Conservation (phyloP, 1,140 invertebrate genomes). For the Chrysomallon squamiferum region DNA sequence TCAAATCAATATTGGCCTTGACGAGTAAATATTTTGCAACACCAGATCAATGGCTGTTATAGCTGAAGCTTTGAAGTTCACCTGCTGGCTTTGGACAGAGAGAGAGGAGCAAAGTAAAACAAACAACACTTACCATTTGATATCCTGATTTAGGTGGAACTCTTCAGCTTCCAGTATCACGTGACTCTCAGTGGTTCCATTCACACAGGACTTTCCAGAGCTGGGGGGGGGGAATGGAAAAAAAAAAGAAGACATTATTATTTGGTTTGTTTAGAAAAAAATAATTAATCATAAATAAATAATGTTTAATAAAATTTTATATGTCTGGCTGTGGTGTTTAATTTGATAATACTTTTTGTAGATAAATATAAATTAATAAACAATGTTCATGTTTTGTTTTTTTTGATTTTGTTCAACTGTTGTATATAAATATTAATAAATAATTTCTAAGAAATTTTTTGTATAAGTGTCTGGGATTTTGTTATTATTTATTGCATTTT, state of each 20-base stretch:
- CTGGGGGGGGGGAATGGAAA: too few relatives aligned
- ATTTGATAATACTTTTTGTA: neutral
- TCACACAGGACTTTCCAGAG: neutral
- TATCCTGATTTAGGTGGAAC: slow-evolving; percentile 30
- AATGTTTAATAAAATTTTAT: neutral
- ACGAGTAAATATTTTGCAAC: too few relatives aligned
- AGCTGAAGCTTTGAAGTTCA: too few relatives aligned
- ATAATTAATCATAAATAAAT: neutral
- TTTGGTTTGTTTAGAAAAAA: too few relatives aligned
- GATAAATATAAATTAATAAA: neutral
- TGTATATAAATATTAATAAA: neutral
- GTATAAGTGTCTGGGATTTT: neutral
- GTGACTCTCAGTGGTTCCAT: neutral
- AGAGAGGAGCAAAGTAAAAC: too few relatives aligned
- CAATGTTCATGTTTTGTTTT: neutral
- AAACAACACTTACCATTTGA: slow-evolving; percentile 3
- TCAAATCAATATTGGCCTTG: too few relatives aligned
- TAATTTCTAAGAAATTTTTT: neutral
- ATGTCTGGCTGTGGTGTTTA: neutral
- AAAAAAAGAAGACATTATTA: too few relatives aligned
- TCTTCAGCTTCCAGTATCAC: slow-evolving; percentile 17
- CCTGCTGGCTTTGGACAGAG: too few relatives aligned
- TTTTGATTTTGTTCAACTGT: neutral
- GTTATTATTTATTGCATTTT: neutral
- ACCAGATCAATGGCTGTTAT: too few relatives aligned